Percentiles rank a stretch among this genome's conserved stretches.
These are phyloP conservation scores for Styela plicata DNA, from an alignment of 23 tunicate genomes.

Conservation along the genomic window DNA sequence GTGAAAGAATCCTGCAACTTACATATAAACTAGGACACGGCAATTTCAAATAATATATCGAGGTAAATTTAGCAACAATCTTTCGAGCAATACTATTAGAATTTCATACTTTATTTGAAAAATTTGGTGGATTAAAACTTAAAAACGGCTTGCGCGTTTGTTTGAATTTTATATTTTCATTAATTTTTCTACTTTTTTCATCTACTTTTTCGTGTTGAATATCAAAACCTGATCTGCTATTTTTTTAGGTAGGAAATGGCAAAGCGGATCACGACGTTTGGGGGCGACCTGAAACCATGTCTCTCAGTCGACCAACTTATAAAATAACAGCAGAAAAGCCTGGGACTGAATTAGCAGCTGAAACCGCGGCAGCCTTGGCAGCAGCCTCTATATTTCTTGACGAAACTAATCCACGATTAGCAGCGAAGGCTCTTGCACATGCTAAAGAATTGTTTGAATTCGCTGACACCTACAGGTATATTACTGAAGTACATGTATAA, in stretches of 20 bases:
- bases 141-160: no score
- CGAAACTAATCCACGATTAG: not conserved
- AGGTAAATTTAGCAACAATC: no score
- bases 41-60: no score
- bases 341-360: conserved; percentile 81
- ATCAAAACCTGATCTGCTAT: no score
- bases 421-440: conserved; percentile 32
- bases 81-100: no score
- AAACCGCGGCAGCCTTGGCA: conserved; percentile 74
- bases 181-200: no score
- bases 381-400: conserved; percentile 62
- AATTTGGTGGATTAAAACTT: no score
- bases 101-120: no score
- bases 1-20: no score
- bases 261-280: conserved; percentile 34
- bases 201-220: no score
- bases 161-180: no score
- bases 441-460: conserved; percentile 71
- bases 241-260: conserved; percentile 50
- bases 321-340: conserved; percentile 35
- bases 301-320: conserved; percentile 35
- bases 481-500: not conserved
- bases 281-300: conserved; percentile 70
- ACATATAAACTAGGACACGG: no score
- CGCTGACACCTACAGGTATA: conserved; percentile 53